Conservation (phyloP, 2,797 vertebrate species). For the Apodemus agrarius region DNA sequence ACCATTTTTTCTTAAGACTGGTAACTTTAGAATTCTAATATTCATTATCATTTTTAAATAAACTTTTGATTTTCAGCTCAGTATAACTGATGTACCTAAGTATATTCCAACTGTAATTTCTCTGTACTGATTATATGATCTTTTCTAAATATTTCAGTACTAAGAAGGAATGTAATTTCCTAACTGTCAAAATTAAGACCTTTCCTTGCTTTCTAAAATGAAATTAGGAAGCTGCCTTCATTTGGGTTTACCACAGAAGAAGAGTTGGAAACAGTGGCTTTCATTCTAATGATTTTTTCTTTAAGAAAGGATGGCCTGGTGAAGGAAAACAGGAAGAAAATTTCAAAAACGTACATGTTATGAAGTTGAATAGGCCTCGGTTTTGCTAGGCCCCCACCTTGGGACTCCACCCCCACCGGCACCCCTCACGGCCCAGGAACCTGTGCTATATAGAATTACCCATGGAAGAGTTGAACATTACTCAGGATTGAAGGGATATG, state of each 20-base stretch:
- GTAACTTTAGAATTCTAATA: neutral
- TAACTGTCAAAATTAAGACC: slow-evolving; percentile 12
- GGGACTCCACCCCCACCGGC: neutral
- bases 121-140: neutral
- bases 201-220: neutral
- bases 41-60: slow-evolving; percentile 13
- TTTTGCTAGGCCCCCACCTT: neutral
- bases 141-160: slow-evolving; percentile 4
- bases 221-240: neutral
- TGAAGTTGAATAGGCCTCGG: neutral
- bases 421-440: neutral
- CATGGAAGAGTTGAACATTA: neutral
- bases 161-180: neutral
- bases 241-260: neutral
- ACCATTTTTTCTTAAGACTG: neutral
- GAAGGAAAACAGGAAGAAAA: neutral
- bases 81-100: neutral
- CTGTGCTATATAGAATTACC: no score
- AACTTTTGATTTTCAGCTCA: neutral
- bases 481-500: neutral
- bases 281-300: neutral
- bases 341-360: neutral
- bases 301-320: neutral
- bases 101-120: neutral
- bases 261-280: neutral